phyloP scores from a whole-genome alignment of 1,140 invertebrate genomes.

The Archivesica marissinica region DNA sequence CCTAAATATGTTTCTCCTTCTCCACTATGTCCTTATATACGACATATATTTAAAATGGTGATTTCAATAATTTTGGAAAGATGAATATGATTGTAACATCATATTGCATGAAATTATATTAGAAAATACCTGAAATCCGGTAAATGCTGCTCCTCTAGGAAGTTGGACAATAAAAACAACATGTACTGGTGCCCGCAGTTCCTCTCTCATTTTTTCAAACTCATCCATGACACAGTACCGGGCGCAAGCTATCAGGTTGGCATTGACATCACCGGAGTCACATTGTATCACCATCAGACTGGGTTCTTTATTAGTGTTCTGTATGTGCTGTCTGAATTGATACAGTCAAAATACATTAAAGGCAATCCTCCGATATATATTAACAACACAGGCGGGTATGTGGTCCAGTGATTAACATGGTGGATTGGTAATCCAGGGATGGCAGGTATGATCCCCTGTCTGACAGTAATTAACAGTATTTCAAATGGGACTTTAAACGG shows the following conservation, averaged over 20 bases:
- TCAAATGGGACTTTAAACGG: too few species aligned
- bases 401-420: too few species aligned
- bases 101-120: not conserved
- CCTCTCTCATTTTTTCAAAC: constrained; percentile 55
- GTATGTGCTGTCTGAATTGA: constrained; percentile 64
- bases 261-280: constrained; percentile 73
- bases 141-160: constrained; percentile 73
- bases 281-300: constrained; percentile 78
- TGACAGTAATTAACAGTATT: too few species aligned
- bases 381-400: too few species aligned
- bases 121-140: constrained; percentile 73
- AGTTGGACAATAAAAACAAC: constrained; percentile 77
- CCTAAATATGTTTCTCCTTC: too few species aligned
- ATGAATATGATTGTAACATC: too few species aligned
- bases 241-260: constrained; percentile 73
- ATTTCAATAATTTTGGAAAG: too few species aligned
- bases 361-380: too few species aligned
- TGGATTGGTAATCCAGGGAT: too few species aligned
- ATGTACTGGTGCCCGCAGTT: constrained; percentile 54
- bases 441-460: too few species aligned
- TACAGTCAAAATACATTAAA: not conserved
- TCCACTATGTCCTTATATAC: too few species aligned
- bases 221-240: constrained; percentile 70
- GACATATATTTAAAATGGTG: too few species aligned
- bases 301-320: constrained; percentile 39